A percentile compares a stretch with the other conserved stretches of the same genome.
Evolutionary conservation across 2,888 invertebrate genomes (phyloP).

Genomic region (Thereva unica): DNA sequence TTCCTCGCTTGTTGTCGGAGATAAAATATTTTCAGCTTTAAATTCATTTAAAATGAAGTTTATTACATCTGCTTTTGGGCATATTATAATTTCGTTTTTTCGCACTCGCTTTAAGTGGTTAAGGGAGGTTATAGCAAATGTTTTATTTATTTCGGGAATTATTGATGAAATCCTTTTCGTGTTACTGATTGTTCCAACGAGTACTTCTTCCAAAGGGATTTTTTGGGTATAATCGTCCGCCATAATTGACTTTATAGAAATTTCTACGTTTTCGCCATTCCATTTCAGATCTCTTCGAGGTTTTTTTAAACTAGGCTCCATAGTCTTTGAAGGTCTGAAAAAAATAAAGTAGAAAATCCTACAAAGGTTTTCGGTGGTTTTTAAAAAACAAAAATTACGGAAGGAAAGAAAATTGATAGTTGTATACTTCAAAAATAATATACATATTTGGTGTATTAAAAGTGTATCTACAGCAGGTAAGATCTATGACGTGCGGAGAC

Average conservation of each 20-base stretch:
- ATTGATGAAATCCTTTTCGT: constrained; percentile 67
- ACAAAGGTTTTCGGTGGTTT: too few species aligned
- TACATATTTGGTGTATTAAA: too few species aligned
- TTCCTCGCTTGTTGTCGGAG: too few species aligned
- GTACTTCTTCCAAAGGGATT: constrained; percentile 63
- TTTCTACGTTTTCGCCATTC: background rate
- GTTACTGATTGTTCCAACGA: constrained; percentile 65
- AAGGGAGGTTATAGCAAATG: constrained; percentile 65
- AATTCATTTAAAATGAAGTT: constrained; percentile 57
- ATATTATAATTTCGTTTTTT: constrained; percentile 64
- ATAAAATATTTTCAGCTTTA: constrained; percentile 18
- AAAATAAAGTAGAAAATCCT: too few species aligned
- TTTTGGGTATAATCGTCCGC: constrained; percentile 61
- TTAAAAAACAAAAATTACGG: too few species aligned
- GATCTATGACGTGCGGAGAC: too few species aligned
- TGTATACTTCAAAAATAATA: too few species aligned
- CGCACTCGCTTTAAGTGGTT: constrained; percentile 76
- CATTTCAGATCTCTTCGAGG: background rate
- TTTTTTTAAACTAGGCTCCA: constrained; percentile 12
- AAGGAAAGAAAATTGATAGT: too few species aligned
- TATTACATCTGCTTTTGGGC: constrained; percentile 54
- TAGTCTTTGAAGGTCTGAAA: background rate
- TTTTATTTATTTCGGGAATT: constrained; percentile 64
- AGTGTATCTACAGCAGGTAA: too few species aligned
- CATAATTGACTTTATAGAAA: constrained; percentile 60